phyloP scores from a whole-genome alignment of 2,797 vertebrate genomes.

The Aldrovandia affinis region DNA sequence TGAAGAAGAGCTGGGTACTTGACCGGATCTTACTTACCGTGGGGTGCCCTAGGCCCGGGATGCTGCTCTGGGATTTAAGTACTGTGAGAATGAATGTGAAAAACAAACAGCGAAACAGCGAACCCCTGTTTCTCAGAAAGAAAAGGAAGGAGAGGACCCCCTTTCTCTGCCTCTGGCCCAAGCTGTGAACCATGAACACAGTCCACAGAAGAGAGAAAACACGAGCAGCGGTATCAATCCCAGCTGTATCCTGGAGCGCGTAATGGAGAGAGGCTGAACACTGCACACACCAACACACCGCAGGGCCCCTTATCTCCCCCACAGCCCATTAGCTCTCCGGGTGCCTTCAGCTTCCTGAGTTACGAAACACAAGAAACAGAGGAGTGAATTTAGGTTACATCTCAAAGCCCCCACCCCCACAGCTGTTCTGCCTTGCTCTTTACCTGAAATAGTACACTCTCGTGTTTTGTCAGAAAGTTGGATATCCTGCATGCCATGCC shows the following conservation, averaged over 20 bases:
- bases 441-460: neutral
- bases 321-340: slow-evolving; percentile 15
- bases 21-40: slow-evolving; percentile 1
- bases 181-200: neutral
- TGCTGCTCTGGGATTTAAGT: neutral
- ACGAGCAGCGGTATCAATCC: neutral
- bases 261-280: neutral
- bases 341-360: neutral
- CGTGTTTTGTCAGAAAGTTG: neutral
- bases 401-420: slow-evolving; percentile 1
- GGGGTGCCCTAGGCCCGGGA: neutral
- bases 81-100: neutral
- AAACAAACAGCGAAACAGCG: neutral
- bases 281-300: neutral
- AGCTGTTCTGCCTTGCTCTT: neutral
- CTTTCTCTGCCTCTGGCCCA: neutral
- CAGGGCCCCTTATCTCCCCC: neutral
- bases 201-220: neutral
- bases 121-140: neutral
- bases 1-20: slow-evolving; percentile 18
- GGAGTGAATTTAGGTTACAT: slow-evolving; percentile 17
- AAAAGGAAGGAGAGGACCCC: neutral
- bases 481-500: neutral
- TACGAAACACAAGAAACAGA: neutral
- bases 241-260: slow-evolving; percentile 1